Evolutionary conservation across 2,113 vertebrate species (phyloP), one percentile per base, ranked within the genome.

Genomic region (Xyrauchen texanus): DNA sequence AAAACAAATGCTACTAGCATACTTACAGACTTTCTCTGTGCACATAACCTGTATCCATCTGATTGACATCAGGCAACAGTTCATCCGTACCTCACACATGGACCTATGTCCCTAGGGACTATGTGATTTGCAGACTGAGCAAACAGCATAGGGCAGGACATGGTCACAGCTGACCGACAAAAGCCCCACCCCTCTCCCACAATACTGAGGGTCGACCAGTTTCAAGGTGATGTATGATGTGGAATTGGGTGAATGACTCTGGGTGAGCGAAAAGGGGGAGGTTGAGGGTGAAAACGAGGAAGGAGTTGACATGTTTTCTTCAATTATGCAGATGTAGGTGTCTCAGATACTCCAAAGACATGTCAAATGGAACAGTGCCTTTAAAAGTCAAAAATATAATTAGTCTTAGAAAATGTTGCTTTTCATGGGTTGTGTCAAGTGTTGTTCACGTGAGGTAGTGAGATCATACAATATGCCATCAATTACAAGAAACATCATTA

Each of bases 261-360:
- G 85, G 86, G 86, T 86, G 85, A 85, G 84, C 86, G 82, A 34
- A 34, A 34, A 34, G 21, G 21, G 21, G 21, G 21, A 34, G 21
- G 21, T 34, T 34, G 21, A 34, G 85, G 53, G 52, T 57, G 68
- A 82, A 86, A 90, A 89, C 89, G 85, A 82, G 66, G 84, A 34
- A 45, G 69, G 75, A 71, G 82, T 87, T 84, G 87, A 84, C 86
- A 84, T 86, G 89, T 86, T 88, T 90, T 90, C 84, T 91, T 92
- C 87, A 92, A 91, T 34, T 92, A 92, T 92, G 91, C 89, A 91
- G 91, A 92, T 92, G 89, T 52, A 72, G 85, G 87, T 84, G n/a
- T 67, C 85, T 88, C 58, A 58, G 58, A 77, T 65, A 64, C 81
- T 86, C 79, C 52, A 67, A 84, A 81, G 77, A 79, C 69, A 75